A percentile compares a stretch with the other conserved stretches of the same genome.
These are phyloP conservation scores for Selenia dentaria DNA, from an alignment of 2,888 invertebrate genomes.

Conservation along the genomic window DNA sequence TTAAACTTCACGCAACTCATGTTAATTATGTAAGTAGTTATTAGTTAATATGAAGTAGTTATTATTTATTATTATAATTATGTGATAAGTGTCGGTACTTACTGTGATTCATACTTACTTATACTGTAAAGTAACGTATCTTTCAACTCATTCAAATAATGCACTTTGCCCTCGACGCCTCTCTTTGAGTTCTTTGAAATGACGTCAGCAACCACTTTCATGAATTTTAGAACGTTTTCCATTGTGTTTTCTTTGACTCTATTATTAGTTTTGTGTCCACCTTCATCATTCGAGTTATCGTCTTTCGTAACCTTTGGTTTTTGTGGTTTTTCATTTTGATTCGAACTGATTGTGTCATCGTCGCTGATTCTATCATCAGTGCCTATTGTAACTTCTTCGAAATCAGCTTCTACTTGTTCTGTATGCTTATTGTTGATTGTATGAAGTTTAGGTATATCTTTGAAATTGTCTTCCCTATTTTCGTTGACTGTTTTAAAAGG, in stretches of 20 bases:
- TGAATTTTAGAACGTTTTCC: conserved; percentile 57
- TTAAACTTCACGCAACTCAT: too few species aligned
- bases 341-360: conserved; percentile 9
- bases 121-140: conserved; percentile 86
- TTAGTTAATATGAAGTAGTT: too few species aligned
- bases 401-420: conserved; percentile 3
- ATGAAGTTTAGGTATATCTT: conserved; percentile 1
- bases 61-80: too few species aligned
- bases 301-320: neutral
- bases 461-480: conserved; percentile 5
- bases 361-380: conserved; percentile 5
- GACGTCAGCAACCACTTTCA: conserved; percentile 67
- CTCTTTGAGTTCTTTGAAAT: conserved; percentile 65
- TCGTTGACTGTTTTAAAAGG: neutral
- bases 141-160: conserved; percentile 83
- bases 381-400: conserved; percentile 7
- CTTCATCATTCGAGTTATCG: neutral
- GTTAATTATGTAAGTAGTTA: too few species aligned
- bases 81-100: too few species aligned
- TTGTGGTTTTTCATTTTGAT: conserved; percentile 2
- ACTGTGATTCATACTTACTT: too few species aligned
- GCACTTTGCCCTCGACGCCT: conserved; percentile 81
- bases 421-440: conserved; percentile 1
- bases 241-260: conserved; percentile 48
- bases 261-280: conserved; percentile 9